Evolutionary conservation across 2,888 invertebrate species (phyloP), one percentile per base, ranked within the genome.

Genomic region (Amorpha juglandis): DNA sequence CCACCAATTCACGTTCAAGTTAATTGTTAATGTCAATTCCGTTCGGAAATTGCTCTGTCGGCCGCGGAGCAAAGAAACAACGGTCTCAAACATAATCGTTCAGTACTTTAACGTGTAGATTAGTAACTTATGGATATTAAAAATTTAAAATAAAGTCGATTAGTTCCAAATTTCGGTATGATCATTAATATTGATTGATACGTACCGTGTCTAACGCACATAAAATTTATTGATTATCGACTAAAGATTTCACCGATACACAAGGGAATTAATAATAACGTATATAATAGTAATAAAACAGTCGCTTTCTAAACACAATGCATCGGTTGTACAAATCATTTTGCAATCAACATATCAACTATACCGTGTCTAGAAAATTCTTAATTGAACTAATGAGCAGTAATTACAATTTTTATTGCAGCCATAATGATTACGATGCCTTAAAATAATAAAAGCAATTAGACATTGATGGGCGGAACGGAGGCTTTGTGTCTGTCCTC

Each of bases 391-490:
- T 93, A 93, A 93, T 93, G 92, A 93, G 92, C 91, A 92, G 91
- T 92, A 92, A 92, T 93, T 92, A 93, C 92, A 92, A 92, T 91
- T 92, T 93, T 92, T 93, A 93, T 92, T 89, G 88, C 91, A 81
- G 91, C 88, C 88, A 88, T 92, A 92, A 92, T 93, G 90, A 92
- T 92, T 93, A 93, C 92, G 93, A 92, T 92, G 92, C 88, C 91
- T 92, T 93, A 93, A 93, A 93, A 93, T 93, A 93, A 93, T 92
- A 93, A 92, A 92, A 93, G 92, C 93, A 92, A 93, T 93, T 92
- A 92, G 91, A 90, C 89, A 89, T 90, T 91, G 89, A 91, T 88
- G 89, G 88, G 86, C 87, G 91, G 87, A 91, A 88, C 88, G 78
- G 84, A 86, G 83, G 80, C 76, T 75, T 70, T 85, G 77, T 75